phyloP scores from a whole-genome alignment of 1,140 invertebrate species.

The Drosophila rhopaloa region DNA sequence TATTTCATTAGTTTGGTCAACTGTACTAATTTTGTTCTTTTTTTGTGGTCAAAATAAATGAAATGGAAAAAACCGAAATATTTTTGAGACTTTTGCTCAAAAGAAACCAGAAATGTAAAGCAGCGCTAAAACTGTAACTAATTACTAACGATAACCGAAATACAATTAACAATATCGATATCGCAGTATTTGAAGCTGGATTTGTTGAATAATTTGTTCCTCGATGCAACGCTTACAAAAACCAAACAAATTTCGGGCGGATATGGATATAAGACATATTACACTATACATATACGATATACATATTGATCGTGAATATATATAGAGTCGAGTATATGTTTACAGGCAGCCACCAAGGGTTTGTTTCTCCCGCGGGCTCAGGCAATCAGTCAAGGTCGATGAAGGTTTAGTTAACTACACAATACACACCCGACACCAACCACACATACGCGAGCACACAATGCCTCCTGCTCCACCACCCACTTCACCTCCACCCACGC shows the following conservation, averaged over 20 bases:
- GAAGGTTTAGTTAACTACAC: slow-evolving; percentile 40
- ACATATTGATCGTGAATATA: slow-evolving; percentile 62
- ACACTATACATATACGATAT: slow-evolving; percentile 76
- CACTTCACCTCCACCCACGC: slow-evolving; percentile 6
- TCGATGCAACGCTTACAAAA: slow-evolving; percentile 57
- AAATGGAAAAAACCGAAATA: slow-evolving; percentile 31
- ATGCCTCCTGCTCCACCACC: slow-evolving; percentile 46
- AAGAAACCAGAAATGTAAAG: slow-evolving; percentile 23
- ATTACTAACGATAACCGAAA: slow-evolving; percentile 29
- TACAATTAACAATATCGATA: slow-evolving; percentile 34
- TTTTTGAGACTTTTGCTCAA: slow-evolving; percentile 65
- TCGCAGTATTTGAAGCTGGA: slow-evolving; percentile 35
- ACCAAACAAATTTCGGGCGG: slow-evolving; percentile 26
- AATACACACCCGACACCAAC: neutral
- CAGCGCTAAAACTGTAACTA: slow-evolving; percentile 24
- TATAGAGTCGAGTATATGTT: slow-evolving; percentile 43
- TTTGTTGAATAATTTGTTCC: slow-evolving; percentile 67
- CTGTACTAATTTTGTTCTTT: slow-evolving; percentile 56
- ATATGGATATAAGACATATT: slow-evolving; percentile 37
- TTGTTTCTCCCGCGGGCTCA: too few species aligned
- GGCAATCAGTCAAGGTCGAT: slow-evolving; percentile 52
- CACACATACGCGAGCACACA: slow-evolving; percentile 19
- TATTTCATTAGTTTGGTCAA: slow-evolving; percentile 26
- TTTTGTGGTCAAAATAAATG: slow-evolving; percentile 44
- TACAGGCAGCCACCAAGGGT: slow-evolving; percentile 12